Conservation (phyloP, 2,888 invertebrate species). For the Sminthurinus aureus region DNA sequence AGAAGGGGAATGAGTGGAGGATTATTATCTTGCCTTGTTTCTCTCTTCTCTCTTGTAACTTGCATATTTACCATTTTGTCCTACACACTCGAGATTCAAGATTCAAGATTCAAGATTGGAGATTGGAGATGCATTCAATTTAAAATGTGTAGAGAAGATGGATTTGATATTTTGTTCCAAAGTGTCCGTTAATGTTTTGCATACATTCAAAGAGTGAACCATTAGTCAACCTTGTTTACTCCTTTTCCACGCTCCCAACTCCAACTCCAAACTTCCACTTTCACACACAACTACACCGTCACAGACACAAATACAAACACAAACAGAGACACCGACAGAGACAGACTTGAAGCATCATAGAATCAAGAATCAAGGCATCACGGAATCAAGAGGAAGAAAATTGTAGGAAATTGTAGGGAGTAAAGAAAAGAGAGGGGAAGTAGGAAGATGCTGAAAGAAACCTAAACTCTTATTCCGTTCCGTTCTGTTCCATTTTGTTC, state of each 20-base stretch:
- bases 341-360: no score
- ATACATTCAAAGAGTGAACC: constrained; percentile 32
- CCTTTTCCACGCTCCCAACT: background rate
- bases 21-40: no score
- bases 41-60: no score
- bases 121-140: no score
- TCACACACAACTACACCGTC: background rate
- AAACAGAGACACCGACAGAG: background rate
- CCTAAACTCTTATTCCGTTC: no score
- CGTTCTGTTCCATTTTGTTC: no score
- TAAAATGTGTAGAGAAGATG: background rate
- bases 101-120: no score
- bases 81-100: no score
- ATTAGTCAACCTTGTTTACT: constrained; percentile 35
- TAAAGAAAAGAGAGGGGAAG: background rate
- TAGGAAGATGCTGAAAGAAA: background rate
- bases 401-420: background rate
- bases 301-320: background rate
- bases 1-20: no score
- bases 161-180: background rate
- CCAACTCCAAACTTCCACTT: background rate
- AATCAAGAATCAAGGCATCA: no score
- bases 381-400: no score
- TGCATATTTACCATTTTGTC: no score
- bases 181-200: constrained; percentile 37